Evolutionary conservation across 2,888 invertebrate species (phyloP), one percentile per base, ranked within the genome.

Genomic region (Himalopsyche anomala): DNA sequence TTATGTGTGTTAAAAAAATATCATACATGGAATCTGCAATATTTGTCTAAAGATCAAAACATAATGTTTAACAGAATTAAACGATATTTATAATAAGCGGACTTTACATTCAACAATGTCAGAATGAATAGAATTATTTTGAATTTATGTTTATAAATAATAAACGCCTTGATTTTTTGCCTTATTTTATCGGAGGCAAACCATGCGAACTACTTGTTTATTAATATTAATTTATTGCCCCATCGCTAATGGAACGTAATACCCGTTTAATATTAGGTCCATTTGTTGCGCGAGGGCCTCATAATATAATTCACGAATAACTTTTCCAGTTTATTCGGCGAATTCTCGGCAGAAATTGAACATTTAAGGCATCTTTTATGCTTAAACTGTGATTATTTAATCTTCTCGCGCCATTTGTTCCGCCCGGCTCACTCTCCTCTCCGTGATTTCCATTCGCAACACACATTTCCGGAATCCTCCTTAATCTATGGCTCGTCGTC

Each of bases 371-470:
- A 74, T 74, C 74, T 74, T 74, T 74, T 74, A 74, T 74, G 74
- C 74, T 36, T 74, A 82, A 82, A 82, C 82, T 82, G 82, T 56
- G 82, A 82, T 82, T 56, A 56, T 82, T 82, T 82, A 82, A 82
- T 82, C 82, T 82, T 55, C 82, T 54, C 55, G 54, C 55, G 82
- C 82, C 40, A 56, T 82, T 55, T 55, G 82, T 56, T 55, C 56
- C 82, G 74, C 74, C 36, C 74, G 74, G 28, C 74, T 74, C 74
- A 74, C 74, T 74, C 36, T 74, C 12, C 38, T 74, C 74, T 74
- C 36, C 74, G 74, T 36, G 74, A 74, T 74, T 74, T 74, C 74
- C 74, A 74, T 74, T 74, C 74, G 74, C 74, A 74, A 74, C 74
- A 74, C 74, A 74, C 74, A 74, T 74, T 74, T 74, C 74, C 74